Percentiles rank a stretch among this genome's conserved stretches.
phyloP scores from a whole-genome alignment of 2,797 vertebrate genomes.

The Ceyx erithaca region DNA sequence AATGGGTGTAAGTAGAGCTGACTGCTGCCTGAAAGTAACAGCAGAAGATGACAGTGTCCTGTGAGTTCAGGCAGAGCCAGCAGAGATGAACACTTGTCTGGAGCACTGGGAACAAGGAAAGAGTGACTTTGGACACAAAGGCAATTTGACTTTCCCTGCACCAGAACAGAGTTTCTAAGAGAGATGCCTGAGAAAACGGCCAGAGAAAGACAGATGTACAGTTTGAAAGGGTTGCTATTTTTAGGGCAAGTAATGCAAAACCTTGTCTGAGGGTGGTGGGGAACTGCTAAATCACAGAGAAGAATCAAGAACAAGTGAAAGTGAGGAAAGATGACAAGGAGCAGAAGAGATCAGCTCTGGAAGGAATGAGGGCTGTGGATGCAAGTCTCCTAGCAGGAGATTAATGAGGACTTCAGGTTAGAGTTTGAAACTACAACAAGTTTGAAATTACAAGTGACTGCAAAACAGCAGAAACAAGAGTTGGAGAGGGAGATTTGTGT shows the following conservation, averaged over 20 bases:
- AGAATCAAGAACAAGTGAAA: neutral
- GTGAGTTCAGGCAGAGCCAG: neutral
- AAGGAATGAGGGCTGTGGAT: neutral
- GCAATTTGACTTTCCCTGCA: neutral
- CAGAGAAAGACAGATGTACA: neutral
- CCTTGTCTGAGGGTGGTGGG: neutral
- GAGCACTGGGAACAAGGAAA: neutral
- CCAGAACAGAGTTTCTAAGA: neutral
- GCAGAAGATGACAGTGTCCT: neutral
- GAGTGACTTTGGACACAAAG: neutral
- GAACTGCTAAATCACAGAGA: neutral
- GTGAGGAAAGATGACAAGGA: neutral
- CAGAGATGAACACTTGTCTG: neutral
- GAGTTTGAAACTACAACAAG: neutral
- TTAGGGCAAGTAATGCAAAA: neutral
- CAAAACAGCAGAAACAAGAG: neutral
- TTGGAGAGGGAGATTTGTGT: neutral
- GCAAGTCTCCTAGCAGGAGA: neutral
- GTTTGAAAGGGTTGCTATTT: neutral
- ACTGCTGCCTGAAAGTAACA: neutral
- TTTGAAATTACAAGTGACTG: neutral
- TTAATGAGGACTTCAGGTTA: neutral
- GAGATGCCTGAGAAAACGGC: neutral
- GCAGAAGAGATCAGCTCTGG: neutral
- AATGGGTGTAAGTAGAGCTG: neutral